Percentiles rank a stretch among this genome's conserved stretches.
Evolutionary conservation across 2,888 invertebrate species (phyloP).

Genomic region (Sabatieria punctata): DNA sequence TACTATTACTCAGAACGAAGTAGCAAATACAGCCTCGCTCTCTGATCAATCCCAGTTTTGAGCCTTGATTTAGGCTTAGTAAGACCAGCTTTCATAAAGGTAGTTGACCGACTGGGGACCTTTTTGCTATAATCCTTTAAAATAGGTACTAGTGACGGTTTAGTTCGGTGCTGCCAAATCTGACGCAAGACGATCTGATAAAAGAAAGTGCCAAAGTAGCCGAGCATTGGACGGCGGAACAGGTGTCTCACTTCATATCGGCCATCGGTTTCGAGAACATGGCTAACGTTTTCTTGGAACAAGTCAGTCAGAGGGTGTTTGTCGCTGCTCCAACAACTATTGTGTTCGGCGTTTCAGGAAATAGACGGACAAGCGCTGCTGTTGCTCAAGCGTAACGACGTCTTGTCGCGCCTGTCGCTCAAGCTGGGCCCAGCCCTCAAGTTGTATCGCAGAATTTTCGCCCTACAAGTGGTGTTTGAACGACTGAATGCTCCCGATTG

Average conservation of each 20-base stretch:
- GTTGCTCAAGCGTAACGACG: conserved; percentile 63
- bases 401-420: conserved; percentile 59
- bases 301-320: conserved; percentile 41
- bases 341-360: conserved; percentile 44
- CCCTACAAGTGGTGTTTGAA: conserved; percentile 4
- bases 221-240: background rate
- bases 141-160: background rate
- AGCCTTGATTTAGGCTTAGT: no score
- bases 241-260: background rate
- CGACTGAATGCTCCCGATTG: no score
- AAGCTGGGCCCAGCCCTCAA: conserved; percentile 73
- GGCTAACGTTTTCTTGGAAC: conserved; percentile 62
- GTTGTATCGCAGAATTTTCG: conserved; percentile 41
- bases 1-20: no score
- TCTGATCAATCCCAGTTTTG: no score
- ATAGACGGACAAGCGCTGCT: conserved; percentile 75
- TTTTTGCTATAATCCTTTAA: no score
- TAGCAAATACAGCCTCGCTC: no score
- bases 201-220: background rate
- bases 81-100: no score
- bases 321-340: background rate
- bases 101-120: no score
- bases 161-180: background rate
- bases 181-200: background rate
- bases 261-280: background rate